Evolutionary conservation across 2,797 vertebrate species (phyloP), one percentile per base, ranked within the genome.

Genomic region (Hozukius guyotensis): DNA sequence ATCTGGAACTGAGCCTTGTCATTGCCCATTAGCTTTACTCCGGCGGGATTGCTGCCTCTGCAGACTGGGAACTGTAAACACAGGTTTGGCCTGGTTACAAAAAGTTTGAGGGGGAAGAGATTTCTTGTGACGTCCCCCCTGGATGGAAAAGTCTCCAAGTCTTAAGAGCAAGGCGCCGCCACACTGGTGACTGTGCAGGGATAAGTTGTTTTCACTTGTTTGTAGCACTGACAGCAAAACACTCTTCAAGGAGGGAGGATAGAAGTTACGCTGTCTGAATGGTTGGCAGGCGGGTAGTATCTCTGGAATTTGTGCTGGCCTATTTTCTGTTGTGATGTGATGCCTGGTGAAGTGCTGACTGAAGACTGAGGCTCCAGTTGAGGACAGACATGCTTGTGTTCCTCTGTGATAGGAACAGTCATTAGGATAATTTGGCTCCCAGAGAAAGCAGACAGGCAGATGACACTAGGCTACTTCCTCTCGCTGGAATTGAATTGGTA

Each of bases 1-100:
- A 94, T 92, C 92, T 91, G 83, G 88, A 90, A 80, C 78, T 81
- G 84, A 93, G 88, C 85, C 76, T 56, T 53, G 79, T 91, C 86
- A 88, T 80, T 87, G 89, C 79, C 85, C 82, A 87, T 92, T 90
- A 91, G 87, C 88, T 90, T 91, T 77, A 83, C 88, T 89, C 77
- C 0, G 22, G 52, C 8, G 49, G 57, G 84, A 89, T 90, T 88
- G 83, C 38, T 24, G 36, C 81, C 60, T 78, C 75, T 29, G 7
- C 75, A 66, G 72, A 87, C 75, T 27, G 36, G 24, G 57, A 80
- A 61, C 80, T 67, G 79, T 83, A 87, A 88, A 88, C 82, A 80
- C 65, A 24, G 69, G 52, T 56, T 78, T 67, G 70, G 81, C 80
- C 77, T 77, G 60, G 34, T 84, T 86, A 77, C 5, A 4, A 85